Evolutionary conservation across 2,113 vertebrate genomes (phyloP).

Genomic region (Stigmatopora nigra): DNA sequence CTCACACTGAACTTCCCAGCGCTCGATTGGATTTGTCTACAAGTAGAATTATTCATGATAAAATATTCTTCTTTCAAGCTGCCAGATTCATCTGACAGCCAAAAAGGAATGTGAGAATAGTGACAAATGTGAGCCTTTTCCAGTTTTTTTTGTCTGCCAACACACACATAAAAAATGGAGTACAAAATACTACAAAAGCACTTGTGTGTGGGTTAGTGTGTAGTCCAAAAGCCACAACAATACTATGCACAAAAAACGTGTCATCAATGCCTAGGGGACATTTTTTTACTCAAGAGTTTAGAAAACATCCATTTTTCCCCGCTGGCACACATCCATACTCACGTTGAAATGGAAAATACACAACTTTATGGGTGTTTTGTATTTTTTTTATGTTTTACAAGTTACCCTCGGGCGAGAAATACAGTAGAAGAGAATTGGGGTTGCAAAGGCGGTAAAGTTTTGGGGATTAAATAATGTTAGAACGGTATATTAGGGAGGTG

Average conservation of each 20-base stretch:
- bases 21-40: slow-evolving; percentile 5
- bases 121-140: background rate
- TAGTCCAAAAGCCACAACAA: slow-evolving; percentile 13
- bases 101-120: slow-evolving; percentile 1
- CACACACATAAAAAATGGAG: background rate
- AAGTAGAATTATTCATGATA: slow-evolving; percentile 3
- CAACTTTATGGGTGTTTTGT: background rate
- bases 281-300: background rate
- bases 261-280: background rate
- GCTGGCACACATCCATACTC: slow-evolving; percentile 2
- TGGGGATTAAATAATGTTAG: background rate
- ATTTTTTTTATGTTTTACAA: background rate
- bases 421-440: background rate
- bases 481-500: too few relatives aligned
- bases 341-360: background rate
- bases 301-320: slow-evolving; percentile 15
- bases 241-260: background rate
- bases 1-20: slow-evolving; percentile 2
- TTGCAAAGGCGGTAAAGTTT: too few relatives aligned
- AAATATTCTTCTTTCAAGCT: background rate
- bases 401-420: background rate
- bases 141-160: background rate
- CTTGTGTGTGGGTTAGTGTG: background rate
- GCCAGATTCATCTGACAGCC: background rate
- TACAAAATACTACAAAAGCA: background rate